Percentiles rank a stretch among this genome's conserved stretches.
These are phyloP conservation scores for Calliopsis andreniformis DNA, from an alignment of 1,140 invertebrate species.

Conservation along the genomic window DNA sequence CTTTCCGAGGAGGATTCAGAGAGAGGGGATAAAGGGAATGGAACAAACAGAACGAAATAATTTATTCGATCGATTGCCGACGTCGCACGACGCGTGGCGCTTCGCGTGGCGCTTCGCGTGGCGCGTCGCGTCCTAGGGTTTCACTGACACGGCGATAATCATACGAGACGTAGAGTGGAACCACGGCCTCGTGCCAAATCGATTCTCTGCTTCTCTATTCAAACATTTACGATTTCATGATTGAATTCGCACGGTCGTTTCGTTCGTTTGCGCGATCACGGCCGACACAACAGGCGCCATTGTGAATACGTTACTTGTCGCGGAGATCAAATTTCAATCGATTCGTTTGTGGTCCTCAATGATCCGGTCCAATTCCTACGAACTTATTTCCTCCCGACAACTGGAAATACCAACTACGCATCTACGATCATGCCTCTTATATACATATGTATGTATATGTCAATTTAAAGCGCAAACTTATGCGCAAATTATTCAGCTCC, in stretches of 20 bases:
- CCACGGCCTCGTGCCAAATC: not conserved
- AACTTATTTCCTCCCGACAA: not conserved
- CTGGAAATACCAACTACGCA: not conserved
- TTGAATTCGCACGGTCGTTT: constrained; percentile 26
- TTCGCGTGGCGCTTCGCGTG: no score
- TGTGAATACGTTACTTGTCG: constrained; percentile 46
- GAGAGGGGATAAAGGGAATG: not conserved
- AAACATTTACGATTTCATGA: constrained; percentile 52
- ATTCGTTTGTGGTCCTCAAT: no score
- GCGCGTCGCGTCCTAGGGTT: no score
- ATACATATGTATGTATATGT: no score
- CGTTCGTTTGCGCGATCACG: constrained; percentile 35
- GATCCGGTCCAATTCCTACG: no score
- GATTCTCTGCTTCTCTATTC: constrained; percentile 32
- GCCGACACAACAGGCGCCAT: constrained; percentile 35
- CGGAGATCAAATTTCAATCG: constrained; percentile 27
- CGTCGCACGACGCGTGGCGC: no score
- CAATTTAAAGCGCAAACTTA: constrained; percentile 17
- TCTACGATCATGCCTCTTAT: not conserved
- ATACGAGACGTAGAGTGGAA: not conserved
- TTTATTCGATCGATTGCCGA: constrained; percentile 30
- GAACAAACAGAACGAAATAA: constrained; percentile 38
- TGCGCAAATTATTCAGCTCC: constrained; percentile 7
- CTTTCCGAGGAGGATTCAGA: no score
- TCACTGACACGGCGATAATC: constrained; percentile 26